Evolutionary conservation across 2,888 invertebrate species (phyloP).

Genomic region (Mechanitis mazaeus): DNA sequence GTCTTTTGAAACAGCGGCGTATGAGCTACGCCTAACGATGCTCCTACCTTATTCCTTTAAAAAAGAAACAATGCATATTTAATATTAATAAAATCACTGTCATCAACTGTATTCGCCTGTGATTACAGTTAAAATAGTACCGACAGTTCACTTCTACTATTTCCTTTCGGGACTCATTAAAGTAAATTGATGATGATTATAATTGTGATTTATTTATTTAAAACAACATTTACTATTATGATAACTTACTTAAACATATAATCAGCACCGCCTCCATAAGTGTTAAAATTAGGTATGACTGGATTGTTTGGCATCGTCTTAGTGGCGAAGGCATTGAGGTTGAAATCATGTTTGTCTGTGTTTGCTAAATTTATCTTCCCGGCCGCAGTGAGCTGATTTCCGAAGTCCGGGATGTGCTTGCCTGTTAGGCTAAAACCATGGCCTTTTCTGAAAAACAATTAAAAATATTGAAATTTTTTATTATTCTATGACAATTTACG

Average conservation of each 20-base stretch:
- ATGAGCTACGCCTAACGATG: constrained; percentile 36
- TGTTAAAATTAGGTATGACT: constrained; percentile 37
- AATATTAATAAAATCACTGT: background rate
- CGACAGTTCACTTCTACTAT: too few relatives aligned
- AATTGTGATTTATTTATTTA: too few relatives aligned
- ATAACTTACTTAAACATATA: constrained; percentile 41
- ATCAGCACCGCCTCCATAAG: constrained; percentile 39
- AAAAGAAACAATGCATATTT: constrained; percentile 3
- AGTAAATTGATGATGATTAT: too few relatives aligned
- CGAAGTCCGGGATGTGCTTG: constrained; percentile 38
- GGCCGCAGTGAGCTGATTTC: constrained; percentile 41
- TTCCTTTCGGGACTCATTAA: too few relatives aligned
- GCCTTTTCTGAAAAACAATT: constrained; percentile 33
- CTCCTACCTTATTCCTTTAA: constrained; percentile 40
- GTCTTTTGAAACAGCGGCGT: constrained; percentile 38
- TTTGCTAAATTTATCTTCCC: constrained; percentile 40
- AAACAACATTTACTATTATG: too few relatives aligned
- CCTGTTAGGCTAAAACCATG: constrained; percentile 38
- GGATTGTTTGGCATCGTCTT: constrained; percentile 37
- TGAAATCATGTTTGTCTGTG: constrained; percentile 39
- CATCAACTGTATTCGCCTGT: too few relatives aligned
- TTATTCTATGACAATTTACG: background rate
- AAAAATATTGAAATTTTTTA: background rate
- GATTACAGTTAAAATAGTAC: too few relatives aligned
- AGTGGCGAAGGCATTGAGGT: constrained; percentile 41